A percentile compares a stretch with the other conserved stretches of the same genome.
Conservation (phyloP, 2,113 vertebrate species). For the Salvelinus sp. region DNA sequence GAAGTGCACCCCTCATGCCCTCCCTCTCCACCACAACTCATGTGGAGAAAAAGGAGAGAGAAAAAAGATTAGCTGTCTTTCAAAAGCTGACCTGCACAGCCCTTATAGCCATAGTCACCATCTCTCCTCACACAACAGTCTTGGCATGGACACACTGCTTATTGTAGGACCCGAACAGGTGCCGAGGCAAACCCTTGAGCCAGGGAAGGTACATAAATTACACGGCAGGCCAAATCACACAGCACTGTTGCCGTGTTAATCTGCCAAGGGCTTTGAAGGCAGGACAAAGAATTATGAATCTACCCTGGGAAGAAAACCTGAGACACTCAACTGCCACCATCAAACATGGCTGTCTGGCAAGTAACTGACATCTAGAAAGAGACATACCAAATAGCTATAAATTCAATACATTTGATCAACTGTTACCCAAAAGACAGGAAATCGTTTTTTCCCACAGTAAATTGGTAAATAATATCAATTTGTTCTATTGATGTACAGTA, state of each 20-base stretch:
- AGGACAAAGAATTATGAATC: slow-evolving; percentile 61
- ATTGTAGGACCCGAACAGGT: slow-evolving; percentile 69
- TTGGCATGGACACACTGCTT: slow-evolving; percentile 49
- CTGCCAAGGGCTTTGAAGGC: slow-evolving; percentile 70
- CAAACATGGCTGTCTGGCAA: too few relatives aligned
- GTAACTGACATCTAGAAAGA: too few relatives aligned
- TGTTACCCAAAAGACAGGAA: too few relatives aligned
- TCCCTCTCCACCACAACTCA: slow-evolving; percentile 28
- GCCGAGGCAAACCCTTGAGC: slow-evolving; percentile 55
- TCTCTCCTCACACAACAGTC: slow-evolving; percentile 33
- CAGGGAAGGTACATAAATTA: slow-evolving; percentile 70
- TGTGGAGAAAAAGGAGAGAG: slow-evolving; percentile 40
- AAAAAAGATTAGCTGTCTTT: slow-evolving; percentile 33
- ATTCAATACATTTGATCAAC: too few relatives aligned
- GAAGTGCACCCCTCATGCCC: slow-evolving; percentile 40
- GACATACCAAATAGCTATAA: too few relatives aligned
- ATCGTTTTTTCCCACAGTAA: too few relatives aligned
- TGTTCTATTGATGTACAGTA: too few relatives aligned
- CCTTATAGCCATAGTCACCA: slow-evolving; percentile 39
- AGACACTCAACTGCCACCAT: too few relatives aligned
- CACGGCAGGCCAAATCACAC: slow-evolving; percentile 55
- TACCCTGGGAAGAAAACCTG: slow-evolving; percentile 22
- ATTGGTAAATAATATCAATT: too few relatives aligned
- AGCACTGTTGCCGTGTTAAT: slow-evolving; percentile 63
- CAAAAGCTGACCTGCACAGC: slow-evolving; percentile 42